Evolutionary conservation across 2,797 vertebrate genomes (phyloP), one percentile per base, ranked within the genome.

Genomic region (Crenuchus spilurus): DNA sequence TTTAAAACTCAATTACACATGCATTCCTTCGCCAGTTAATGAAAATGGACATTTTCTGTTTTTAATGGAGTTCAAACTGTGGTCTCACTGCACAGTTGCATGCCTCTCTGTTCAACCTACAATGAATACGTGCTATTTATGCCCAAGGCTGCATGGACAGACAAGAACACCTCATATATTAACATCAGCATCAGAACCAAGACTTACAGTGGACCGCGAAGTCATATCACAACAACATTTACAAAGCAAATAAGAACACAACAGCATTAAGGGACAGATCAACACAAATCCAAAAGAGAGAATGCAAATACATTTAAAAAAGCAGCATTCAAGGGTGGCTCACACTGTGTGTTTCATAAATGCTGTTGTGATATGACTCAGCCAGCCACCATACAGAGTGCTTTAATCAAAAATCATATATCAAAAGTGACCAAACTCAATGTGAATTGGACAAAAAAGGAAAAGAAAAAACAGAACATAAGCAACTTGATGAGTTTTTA

Each of bases 1-100:
- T 67, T 51, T 67, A 65, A 79, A 83, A 81, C 68, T 77, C 37
- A 74, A 79, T 82, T 79, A 71, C 64, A 67, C 65, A 22, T 16
- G 13, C 28, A 30, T 68, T 67, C 39, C 66, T 62, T 60, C 44
- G 26, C 9, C 16, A n/a, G 30, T 63, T 60, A 70, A 78, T 64
- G 39, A 16, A 72, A 77, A 72, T 60, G 18, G 65, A 81, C 70
- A 22, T 62, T 48, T 37, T 58, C 26, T 55, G 55, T 60, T 74
- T 67, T 51, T 11, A 7, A 54, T 24, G n/a, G 33, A 58, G 18
- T 69, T 79, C 58, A 37, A 49, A 61, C 62, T 1, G 1, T 0
- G 72, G 58, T 39, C 49, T 39, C 31, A 46, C 58, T 60, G 60
- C 24, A 16, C 62, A 41, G 18, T 63, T 39, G 13, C 42, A 14